Percentiles rank a stretch among this genome's conserved stretches.
Conservation (phyloP, 1,140 invertebrate species). For the Drosophila melanica region DNA sequence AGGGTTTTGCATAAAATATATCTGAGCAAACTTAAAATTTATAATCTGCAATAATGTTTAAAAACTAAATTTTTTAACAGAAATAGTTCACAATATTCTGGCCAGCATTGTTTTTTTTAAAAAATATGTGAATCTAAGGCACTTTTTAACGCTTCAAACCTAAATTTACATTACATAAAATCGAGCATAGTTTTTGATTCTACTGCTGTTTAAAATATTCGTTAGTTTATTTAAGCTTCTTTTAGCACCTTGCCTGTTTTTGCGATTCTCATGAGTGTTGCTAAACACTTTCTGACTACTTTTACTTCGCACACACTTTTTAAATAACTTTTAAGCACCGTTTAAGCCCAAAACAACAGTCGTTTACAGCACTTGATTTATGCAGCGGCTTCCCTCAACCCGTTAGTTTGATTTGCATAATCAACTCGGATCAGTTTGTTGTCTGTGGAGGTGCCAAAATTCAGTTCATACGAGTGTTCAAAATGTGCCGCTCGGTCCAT, state of each 20-base stretch:
- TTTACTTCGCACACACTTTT: background rate
- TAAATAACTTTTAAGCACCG: conserved; percentile 42
- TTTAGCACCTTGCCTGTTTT: background rate
- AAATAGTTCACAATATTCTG: no score
- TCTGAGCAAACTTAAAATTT: no score
- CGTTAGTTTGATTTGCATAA: conserved; percentile 58
- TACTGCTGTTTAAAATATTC: no score
- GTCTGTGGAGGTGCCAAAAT: conserved; percentile 57
- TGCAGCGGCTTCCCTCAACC: conserved; percentile 34
- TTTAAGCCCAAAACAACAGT: conserved; percentile 24
- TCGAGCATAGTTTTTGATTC: no score
- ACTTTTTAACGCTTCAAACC: no score
- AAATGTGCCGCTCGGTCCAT: no score
- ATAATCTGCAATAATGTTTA: no score
- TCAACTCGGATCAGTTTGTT: conserved; percentile 38
- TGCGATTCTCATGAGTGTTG: background rate
- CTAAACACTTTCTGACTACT: background rate
- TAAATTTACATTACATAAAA: no score
- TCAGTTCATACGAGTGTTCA: conserved; percentile 29
- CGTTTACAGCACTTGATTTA: conserved; percentile 45
- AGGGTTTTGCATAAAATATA: background rate
- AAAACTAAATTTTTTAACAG: no score
- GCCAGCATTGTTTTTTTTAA: no score
- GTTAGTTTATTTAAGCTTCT: no score
- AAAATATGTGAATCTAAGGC: no score